Evolutionary conservation across 1,140 invertebrate species (phyloP).

Genomic region (Anastrepha obliqua): DNA sequence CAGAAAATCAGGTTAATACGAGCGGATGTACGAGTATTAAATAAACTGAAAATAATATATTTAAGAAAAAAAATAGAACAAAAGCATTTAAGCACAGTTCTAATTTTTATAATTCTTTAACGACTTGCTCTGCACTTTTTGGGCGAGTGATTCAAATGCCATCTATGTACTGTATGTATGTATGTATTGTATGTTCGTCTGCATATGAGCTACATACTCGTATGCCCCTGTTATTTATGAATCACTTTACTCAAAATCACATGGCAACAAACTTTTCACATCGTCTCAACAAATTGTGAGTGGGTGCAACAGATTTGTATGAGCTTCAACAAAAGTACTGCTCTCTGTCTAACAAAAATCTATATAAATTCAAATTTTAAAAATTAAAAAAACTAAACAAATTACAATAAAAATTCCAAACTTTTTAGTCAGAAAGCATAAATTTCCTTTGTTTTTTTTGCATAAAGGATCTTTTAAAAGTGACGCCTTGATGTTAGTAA

Average conservation of each 20-base stretch:
- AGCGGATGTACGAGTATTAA: too few species aligned
- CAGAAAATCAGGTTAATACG: neutral
- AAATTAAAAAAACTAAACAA: too few species aligned
- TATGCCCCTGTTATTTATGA: neutral
- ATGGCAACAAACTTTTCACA: neutral
- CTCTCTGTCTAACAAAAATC: too few species aligned
- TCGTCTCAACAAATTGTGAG: neutral
- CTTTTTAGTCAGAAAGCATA: too few species aligned
- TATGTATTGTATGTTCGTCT: too few species aligned
- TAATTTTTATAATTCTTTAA: constrained; percentile 12
- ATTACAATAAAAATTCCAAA: too few species aligned
- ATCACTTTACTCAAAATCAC: neutral
- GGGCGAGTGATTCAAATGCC: neutral
- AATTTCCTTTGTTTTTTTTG: too few species aligned
- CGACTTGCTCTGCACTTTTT: neutral
- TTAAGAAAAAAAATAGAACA: neutral
- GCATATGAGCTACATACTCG: neutral
- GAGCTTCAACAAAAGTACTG: too few species aligned
- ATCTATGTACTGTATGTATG: neutral
- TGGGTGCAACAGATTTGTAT: neutral
- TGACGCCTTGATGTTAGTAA: too few species aligned
- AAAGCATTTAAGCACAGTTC: neutral
- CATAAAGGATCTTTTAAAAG: too few species aligned
- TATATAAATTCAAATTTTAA: too few species aligned
- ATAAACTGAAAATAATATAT: neutral